A percentile compares a stretch with the other conserved stretches of the same genome.
Conservation (phyloP, 2,888 invertebrate genomes). For the Hirtodrosophila duncani region DNA sequence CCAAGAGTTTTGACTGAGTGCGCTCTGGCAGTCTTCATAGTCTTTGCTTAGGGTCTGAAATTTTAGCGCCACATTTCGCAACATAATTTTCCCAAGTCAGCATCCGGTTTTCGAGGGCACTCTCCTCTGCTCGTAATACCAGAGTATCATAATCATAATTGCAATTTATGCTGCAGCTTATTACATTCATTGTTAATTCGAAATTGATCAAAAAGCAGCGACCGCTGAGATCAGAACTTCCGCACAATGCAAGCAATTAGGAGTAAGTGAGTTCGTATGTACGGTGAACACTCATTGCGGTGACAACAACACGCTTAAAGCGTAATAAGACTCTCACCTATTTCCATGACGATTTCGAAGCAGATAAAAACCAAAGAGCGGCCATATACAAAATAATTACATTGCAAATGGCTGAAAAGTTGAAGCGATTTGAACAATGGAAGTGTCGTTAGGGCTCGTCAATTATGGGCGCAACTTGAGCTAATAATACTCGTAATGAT, state of each 20-base stretch:
- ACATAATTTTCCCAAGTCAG: slow-evolving; percentile 50
- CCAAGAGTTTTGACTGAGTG: background rate
- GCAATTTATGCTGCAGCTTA: slow-evolving; percentile 38
- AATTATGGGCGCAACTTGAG: slow-evolving; percentile 39
- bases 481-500: slow-evolving; percentile 24
- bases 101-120: slow-evolving; percentile 41
- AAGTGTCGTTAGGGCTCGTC: slow-evolving; percentile 61
- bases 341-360: slow-evolving; percentile 31
- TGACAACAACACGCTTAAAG: background rate
- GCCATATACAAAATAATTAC: slow-evolving; percentile 34
- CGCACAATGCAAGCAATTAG: slow-evolving; percentile 48
- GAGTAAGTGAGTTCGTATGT: slow-evolving; percentile 13
- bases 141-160: too few species aligned
- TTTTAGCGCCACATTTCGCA: slow-evolving; percentile 52
- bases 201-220: slow-evolving; percentile 52
- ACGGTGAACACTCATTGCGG: background rate
- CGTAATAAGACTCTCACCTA: slow-evolving; percentile 1
- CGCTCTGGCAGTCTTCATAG: background rate
- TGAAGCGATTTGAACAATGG: slow-evolving; percentile 58
- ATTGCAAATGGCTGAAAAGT: slow-evolving; percentile 61
- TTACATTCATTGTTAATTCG: slow-evolving; percentile 36
- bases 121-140: too few species aligned
- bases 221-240: slow-evolving; percentile 41
- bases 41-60: slow-evolving; percentile 17
- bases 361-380: slow-evolving; percentile 15